Evolutionary conservation across 1,140 invertebrate species (phyloP).

Genomic region (Ptiloglossa arizonensis): DNA sequence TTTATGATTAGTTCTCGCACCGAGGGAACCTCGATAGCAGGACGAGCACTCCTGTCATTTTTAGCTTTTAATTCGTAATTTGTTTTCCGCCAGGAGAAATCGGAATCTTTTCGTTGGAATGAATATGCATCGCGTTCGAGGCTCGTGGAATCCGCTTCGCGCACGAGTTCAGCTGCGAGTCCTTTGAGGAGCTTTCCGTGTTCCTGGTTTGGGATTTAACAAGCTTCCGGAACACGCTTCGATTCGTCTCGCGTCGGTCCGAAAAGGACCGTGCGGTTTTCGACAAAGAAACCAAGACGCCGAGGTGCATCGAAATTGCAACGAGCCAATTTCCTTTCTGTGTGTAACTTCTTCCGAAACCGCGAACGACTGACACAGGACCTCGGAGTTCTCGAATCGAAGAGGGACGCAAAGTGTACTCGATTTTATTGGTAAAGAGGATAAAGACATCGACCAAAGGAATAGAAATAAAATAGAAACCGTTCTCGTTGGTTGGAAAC

Average conservation of each 20-base stretch:
- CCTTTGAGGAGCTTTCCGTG: background rate
- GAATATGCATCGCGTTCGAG: background rate
- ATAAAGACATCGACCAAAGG: too few relatives aligned
- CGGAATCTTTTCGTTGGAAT: background rate
- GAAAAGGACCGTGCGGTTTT: background rate
- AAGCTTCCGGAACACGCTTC: background rate
- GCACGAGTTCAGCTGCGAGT: background rate
- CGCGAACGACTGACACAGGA: background rate
- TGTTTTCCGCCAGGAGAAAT: background rate
- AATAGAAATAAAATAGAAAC: too few relatives aligned
- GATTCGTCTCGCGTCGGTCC: background rate
- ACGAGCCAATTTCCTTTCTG: too few relatives aligned
- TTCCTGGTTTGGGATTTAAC: background rate
- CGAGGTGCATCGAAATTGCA: background rate
- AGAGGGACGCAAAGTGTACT: too few relatives aligned
- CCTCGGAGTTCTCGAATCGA: background rate
- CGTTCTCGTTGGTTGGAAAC: too few relatives aligned
- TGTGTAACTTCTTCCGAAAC: background rate
- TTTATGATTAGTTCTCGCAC: too few relatives aligned
- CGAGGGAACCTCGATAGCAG: too few relatives aligned
- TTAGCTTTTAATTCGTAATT: constrained; percentile 17
- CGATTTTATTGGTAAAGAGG: too few relatives aligned
- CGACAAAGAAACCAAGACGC: background rate
- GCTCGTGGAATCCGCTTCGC: background rate
- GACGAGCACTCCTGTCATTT: background rate